A percentile compares a stretch with the other conserved stretches of the same genome.
Evolutionary conservation across 2,888 invertebrate genomes (phyloP).

Genomic region (Hyles lineata): DNA sequence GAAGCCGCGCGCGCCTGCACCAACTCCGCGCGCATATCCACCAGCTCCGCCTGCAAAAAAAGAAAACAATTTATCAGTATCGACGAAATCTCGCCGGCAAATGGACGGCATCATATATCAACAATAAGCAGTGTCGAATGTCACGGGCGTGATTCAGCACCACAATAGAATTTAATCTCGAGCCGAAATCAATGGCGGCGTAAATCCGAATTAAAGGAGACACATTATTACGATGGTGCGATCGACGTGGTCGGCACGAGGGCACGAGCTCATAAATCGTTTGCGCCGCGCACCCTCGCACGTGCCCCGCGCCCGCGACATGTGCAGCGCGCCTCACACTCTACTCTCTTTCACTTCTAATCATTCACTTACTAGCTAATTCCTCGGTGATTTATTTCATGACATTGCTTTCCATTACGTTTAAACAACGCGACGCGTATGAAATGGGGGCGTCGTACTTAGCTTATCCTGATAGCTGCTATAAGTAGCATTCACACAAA

Average conservation of each 20-base stretch:
- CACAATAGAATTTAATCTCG: slow-evolving; percentile 71
- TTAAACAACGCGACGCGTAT: slow-evolving; percentile 38
- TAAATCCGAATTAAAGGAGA: slow-evolving; percentile 73
- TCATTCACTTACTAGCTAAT: slow-evolving; percentile 49
- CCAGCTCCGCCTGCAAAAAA: slow-evolving; percentile 89
- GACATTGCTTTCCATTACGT: slow-evolving; percentile 38
- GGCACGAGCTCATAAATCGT: slow-evolving; percentile 69
- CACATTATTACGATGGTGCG: slow-evolving; percentile 47
- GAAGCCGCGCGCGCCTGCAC: slow-evolving; percentile 87
- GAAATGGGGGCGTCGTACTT: slow-evolving; percentile 15
- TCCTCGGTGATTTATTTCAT: slow-evolving; percentile 52
- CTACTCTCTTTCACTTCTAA: slow-evolving; percentile 55
- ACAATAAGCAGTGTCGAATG: slow-evolving; percentile 66
- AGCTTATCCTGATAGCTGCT: neutral
- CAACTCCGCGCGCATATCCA: slow-evolving; percentile 90
- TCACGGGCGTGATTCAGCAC: slow-evolving; percentile 59
- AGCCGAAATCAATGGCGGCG: slow-evolving; percentile 61
- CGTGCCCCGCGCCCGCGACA: slow-evolving; percentile 38
- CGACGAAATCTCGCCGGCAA: slow-evolving; percentile 49
- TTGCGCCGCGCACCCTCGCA: slow-evolving; percentile 63
- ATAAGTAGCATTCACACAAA: neutral
- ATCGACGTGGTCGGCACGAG: slow-evolving; percentile 35
- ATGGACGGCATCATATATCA: slow-evolving; percentile 61
- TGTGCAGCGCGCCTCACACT: slow-evolving; percentile 33
- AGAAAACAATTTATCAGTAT: slow-evolving; percentile 41